Evolutionary conservation across 2,797 vertebrate species (phyloP).

Genomic region (Pseudocheirus occidentalis): DNA sequence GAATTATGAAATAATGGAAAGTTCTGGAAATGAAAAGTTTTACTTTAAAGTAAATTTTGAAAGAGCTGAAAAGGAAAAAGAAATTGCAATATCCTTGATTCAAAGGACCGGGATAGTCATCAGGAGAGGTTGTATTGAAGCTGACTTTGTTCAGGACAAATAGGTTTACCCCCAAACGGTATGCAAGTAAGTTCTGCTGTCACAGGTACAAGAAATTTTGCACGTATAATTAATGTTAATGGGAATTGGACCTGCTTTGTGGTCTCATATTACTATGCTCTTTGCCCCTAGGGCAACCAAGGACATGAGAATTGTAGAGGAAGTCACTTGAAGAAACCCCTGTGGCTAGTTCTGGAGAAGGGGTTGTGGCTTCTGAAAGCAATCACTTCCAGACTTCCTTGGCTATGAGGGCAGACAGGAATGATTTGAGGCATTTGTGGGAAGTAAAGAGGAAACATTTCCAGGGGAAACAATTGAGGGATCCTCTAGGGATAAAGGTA

Average conservation of each 20-base stretch:
- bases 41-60: background rate
- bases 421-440: background rate
- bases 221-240: conserved; percentile 54
- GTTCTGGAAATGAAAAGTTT: background rate
- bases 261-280: background rate
- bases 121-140: background rate
- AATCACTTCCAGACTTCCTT: background rate
- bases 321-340: background rate
- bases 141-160: fast-evolving
- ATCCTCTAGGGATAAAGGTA: conserved; percentile 14
- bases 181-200: conserved; percentile 61
- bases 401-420: background rate
- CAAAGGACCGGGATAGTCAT: background rate
- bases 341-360: background rate
- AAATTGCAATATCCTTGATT: background rate
- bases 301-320: background rate
- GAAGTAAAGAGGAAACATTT: conserved; percentile 1
- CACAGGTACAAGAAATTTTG: conserved; percentile 47
- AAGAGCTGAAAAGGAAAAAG: background rate
- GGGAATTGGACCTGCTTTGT: conserved; percentile 14
- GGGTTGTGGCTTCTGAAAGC: background rate
- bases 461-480: background rate
- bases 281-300: background rate
- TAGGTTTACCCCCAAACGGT: conserved; percentile 52
- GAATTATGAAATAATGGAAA: background rate